Conservation (phyloP, 37 sponge, comb jelly and placozoan genomes). For the Beroe forskalii region DNA sequence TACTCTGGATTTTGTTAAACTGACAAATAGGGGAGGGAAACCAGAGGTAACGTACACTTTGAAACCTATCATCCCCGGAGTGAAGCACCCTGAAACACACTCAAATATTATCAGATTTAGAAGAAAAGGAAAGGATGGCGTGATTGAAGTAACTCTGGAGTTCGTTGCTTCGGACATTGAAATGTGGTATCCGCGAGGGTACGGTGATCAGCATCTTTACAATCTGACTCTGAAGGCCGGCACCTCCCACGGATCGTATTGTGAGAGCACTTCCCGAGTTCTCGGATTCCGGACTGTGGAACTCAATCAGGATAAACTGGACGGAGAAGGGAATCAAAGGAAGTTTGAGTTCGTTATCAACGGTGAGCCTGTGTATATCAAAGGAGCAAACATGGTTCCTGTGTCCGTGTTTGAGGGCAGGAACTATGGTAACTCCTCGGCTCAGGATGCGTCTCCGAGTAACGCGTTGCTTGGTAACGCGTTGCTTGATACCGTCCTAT, state of each 20-base stretch:
- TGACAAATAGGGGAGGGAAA: neutral
- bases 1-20: neutral
- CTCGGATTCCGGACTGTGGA: slow-evolving; percentile 14
- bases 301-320: slow-evolving; percentile 3
- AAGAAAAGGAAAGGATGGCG: neutral
- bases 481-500: neutral
- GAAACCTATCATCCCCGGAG: neutral
- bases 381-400: slow-evolving; percentile 93
- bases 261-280: neutral
- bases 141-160: neutral
- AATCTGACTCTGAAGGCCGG: neutral
- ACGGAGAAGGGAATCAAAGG: neutral
- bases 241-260: neutral
- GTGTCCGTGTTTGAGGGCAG: slow-evolving; percentile 82
- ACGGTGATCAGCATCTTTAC: neutral
- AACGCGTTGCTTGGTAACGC: neutral
- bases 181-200: neutral
- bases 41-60: neutral
- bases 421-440: neutral
- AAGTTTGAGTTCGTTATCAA: slow-evolving; percentile 8
- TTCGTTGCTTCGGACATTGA: neutral
- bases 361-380: slow-evolving; percentile 76
- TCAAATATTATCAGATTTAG: neutral
- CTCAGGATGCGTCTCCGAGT: neutral
- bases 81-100: neutral